A percentile compares a stretch with the other conserved stretches of the same genome.
Evolutionary conservation across 2,888 invertebrate genomes (phyloP).

Genomic region (Cynaeus angustus): DNA sequence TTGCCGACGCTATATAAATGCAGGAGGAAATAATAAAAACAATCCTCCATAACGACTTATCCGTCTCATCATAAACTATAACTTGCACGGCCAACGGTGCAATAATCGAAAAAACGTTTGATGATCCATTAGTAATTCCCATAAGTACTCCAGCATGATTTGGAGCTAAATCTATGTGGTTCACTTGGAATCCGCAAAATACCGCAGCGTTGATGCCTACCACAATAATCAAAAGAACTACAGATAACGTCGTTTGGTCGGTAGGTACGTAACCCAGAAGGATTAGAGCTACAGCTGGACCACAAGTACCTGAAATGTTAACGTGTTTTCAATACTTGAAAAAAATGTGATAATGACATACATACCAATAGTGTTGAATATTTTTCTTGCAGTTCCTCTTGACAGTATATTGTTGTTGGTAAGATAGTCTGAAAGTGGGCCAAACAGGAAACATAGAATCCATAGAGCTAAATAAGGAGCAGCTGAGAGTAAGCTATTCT

Average conservation of each 20-base stretch:
- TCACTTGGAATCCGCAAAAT: constrained; percentile 83
- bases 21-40: constrained; percentile 84
- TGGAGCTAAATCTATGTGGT: constrained; percentile 89
- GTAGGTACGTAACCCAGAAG: constrained; percentile 74
- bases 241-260: constrained; percentile 75
- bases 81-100: constrained; percentile 43
- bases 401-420: constrained; percentile 72
- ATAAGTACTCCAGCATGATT: constrained; percentile 89
- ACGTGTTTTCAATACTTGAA: too few relatives aligned
- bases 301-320: constrained; percentile 78
- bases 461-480: constrained; percentile 83
- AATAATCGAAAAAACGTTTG: constrained; percentile 80
- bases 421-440: constrained; percentile 77
- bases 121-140: constrained; percentile 87
- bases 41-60: constrained; percentile 81
- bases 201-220: constrained; percentile 84
- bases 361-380: constrained; percentile 78
- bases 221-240: constrained; percentile 79
- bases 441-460: constrained; percentile 80
- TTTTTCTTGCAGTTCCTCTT: constrained; percentile 76
- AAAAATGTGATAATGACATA: too few relatives aligned
- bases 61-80: constrained; percentile 66
- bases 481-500: constrained; percentile 80
- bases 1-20: constrained; percentile 80
- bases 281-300: constrained; percentile 80